phyloP scores from a whole-genome alignment of 2,888 invertebrate genomes.

The Glyphotaelius pellucidus region DNA sequence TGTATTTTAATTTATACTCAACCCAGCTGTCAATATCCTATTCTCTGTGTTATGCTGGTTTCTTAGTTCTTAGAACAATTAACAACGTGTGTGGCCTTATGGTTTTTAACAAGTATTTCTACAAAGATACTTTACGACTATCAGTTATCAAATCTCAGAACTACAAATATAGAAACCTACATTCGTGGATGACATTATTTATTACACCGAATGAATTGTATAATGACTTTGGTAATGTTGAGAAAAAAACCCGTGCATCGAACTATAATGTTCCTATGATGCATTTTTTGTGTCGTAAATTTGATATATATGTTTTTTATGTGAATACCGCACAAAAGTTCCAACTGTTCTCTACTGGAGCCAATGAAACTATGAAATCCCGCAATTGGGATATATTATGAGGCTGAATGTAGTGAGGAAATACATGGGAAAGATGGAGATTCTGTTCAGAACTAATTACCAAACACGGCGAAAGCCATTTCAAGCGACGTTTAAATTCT shows the following conservation, averaged over 20 bases:
- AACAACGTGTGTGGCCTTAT: slow-evolving; percentile 63
- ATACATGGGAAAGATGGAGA: no score
- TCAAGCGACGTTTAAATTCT: no score
- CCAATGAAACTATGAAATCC: no score
- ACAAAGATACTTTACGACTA: slow-evolving; percentile 46
- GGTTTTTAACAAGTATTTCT: slow-evolving; percentile 33
- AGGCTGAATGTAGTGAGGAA: no score
- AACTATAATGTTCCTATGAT: background rate
- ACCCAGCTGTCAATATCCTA: slow-evolving; percentile 63
- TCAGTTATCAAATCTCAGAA: slow-evolving; percentile 51
- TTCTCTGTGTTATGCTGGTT: slow-evolving; percentile 63
- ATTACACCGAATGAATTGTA: background rate
- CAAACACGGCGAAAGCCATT: no score
- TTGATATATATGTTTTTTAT: background rate
- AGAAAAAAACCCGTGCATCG: background rate
- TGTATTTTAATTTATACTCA: slow-evolving; percentile 64
- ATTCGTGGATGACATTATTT: slow-evolving; percentile 45
- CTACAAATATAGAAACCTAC: slow-evolving; percentile 10
- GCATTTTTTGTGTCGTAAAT: background rate
- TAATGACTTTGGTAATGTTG: background rate
- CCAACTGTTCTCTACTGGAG: no score
- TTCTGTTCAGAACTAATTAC: no score
- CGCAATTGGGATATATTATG: no score
- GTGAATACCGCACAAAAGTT: no score
- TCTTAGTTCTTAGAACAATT: slow-evolving; percentile 59